phyloP scores from a whole-genome alignment of 2,888 invertebrate genomes.

The Scelioninae gen. 2 region DNA sequence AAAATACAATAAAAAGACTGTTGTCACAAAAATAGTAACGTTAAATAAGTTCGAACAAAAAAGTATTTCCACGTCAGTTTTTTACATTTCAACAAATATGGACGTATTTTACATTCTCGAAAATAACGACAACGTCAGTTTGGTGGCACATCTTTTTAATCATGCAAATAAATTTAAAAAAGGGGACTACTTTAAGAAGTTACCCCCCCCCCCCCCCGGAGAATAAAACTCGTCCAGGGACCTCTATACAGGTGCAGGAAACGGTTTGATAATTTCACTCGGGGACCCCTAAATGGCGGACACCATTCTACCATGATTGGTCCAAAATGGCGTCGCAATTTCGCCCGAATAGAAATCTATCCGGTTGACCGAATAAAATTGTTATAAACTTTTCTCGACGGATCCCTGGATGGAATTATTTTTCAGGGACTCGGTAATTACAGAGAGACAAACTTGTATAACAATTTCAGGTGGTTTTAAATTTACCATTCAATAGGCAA shows the following conservation, averaged over 20 bases:
- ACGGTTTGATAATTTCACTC: no score
- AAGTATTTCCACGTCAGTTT: not conserved
- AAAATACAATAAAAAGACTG: slow-evolving; percentile 11
- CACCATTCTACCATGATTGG: no score
- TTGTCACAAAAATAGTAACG: slow-evolving; percentile 16
- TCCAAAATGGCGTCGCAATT: no score
- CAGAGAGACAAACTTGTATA: slow-evolving; percentile 15
- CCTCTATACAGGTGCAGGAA: no score
- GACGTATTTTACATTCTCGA: slow-evolving; percentile 39
- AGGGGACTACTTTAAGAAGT: slow-evolving; percentile 56
- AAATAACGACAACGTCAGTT: slow-evolving; percentile 27
- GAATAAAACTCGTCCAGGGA: no score
- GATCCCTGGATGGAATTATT: slow-evolving; percentile 21
- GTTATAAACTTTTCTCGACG: no score
- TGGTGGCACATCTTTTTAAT: slow-evolving; percentile 19
- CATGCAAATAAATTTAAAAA: slow-evolving; percentile 55
- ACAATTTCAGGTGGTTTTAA: slow-evolving; percentile 5
- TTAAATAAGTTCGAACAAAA: slow-evolving; percentile 1
- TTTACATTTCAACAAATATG: slow-evolving; percentile 7
- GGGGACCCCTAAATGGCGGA: no score
- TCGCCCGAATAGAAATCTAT: no score
- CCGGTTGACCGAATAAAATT: no score
- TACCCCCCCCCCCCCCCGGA: no score
- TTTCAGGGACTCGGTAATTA: slow-evolving; percentile 40
- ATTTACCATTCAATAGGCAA: no score